Evolutionary conservation across 2,113 vertebrate genomes (phyloP), one percentile per base, ranked within the genome.

Genomic region (Morone chrysops): DNA sequence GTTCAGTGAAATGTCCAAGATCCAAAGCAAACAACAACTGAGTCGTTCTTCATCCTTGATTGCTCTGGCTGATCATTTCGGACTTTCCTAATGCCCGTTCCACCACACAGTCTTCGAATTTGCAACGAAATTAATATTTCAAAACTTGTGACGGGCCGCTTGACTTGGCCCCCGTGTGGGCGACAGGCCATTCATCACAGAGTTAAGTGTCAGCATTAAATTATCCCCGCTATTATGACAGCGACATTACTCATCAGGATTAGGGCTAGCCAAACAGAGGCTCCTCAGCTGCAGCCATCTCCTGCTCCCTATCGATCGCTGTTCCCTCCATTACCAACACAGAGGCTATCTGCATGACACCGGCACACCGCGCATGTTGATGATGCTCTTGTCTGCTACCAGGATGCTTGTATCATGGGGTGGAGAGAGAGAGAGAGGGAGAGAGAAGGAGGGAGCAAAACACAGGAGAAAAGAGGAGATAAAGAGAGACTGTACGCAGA

Each of bases 141-240:
- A 93, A 56, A 97, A 96, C 91, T 94, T 94, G 95, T 95, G 95
- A 95, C 85, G 86, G 92, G 93, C 94, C 16, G 83, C 72, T 95
- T 89, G 93, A 89, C 92, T 94, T 83, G 79, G 91, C 92, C 93
- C 31, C 87, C 88, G 77, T 92, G 84, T 71, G 62, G 88, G 90
- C 95, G 96, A 96, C 96, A 96, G 96, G 95, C 95, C 95, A 97
- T 98, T 96, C 95, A 96, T 98, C 97, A 97, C 92, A 67, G 82
- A 86, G 95, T 96, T 97, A 96, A 97, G 97, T 96, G 96, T 97
- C 97, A 96, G 96, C 97, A 92, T 96, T 97, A 96, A 96, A 97
- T 97, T 96, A 96, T 97, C 96, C 96, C 92, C 20, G 90, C 95
- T 96, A 96, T 98, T 99, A 99, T 99, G 97, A 98, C 97, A 97